Evolutionary conservation across 2,113 vertebrate species (phyloP).

Genomic region (Tenrec ecaudatus): DNA sequence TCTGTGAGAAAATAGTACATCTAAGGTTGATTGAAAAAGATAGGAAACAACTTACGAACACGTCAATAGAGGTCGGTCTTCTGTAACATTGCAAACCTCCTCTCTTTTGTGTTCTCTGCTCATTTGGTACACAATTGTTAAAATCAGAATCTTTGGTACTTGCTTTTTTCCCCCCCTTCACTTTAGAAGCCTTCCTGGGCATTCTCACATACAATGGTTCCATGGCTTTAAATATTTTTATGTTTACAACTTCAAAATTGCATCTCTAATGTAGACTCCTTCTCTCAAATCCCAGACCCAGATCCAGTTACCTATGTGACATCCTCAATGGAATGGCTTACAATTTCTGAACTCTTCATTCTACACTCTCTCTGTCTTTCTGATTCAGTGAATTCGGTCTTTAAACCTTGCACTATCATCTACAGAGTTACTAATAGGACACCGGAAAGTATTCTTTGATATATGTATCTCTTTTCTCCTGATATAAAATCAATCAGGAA

Average conservation of each 20-base stretch:
- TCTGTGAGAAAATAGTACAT: conserved; percentile 9
- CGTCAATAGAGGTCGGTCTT: background rate
- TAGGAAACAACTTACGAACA: background rate
- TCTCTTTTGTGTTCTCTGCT: background rate
- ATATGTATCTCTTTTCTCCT: background rate
- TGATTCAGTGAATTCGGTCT: background rate
- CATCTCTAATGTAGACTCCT: background rate
- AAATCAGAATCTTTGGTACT: background rate
- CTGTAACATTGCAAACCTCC: background rate
- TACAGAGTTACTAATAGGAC: background rate
- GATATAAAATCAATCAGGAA: background rate
- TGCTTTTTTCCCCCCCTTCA: background rate
- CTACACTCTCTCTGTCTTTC: background rate
- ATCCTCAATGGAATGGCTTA: background rate
- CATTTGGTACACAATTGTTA: background rate
- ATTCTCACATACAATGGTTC: background rate
- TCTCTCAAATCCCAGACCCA: background rate
- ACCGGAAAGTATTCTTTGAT: background rate
- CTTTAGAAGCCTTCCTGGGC: background rate
- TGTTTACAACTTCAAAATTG: background rate
- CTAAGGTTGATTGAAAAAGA: conserved; percentile 21
- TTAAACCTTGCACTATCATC: background rate
- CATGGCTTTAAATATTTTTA: background rate
- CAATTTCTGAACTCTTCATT: background rate
- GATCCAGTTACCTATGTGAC: background rate